Evolutionary conservation across 2,113 vertebrate genomes (phyloP).

Genomic region (Psophia crepitans): DNA sequence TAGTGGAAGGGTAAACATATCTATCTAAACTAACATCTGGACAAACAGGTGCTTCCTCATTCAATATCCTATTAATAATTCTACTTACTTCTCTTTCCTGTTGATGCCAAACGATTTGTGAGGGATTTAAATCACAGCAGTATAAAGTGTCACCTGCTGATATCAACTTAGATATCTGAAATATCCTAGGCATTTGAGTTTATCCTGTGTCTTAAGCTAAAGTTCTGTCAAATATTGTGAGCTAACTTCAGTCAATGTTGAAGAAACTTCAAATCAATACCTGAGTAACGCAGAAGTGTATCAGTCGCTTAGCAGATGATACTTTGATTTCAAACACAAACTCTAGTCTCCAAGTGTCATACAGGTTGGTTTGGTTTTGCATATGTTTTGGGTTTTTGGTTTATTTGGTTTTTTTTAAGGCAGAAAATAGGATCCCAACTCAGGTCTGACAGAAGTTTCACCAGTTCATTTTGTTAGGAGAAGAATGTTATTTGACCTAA

Average conservation of each 20-base stretch:
- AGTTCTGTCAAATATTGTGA: neutral
- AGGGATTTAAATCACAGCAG: constrained; percentile 37
- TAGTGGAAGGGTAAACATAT: neutral
- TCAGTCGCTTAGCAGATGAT: neutral
- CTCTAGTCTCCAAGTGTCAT: neutral
- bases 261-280: neutral
- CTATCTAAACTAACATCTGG: constrained; percentile 30
- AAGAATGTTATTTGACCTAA: neutral
- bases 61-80: constrained; percentile 37
- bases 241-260: neutral
- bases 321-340: neutral
- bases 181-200: neutral
- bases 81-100: neutral
- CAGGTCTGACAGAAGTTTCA: neutral
- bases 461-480: neutral
- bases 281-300: neutral
- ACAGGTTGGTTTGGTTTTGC: neutral
- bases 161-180: neutral
- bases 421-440: neutral
- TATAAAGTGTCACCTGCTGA: constrained; percentile 10
- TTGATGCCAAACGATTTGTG: constrained; percentile 13
- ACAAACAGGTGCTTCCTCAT: constrained; percentile 19
- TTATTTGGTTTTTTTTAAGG: no score
- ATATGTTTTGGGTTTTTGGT: neutral
- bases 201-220: neutral